Evolutionary conservation across 2,797 vertebrate species (phyloP).

Genomic region (Hoplostethus mediterraneus): DNA sequence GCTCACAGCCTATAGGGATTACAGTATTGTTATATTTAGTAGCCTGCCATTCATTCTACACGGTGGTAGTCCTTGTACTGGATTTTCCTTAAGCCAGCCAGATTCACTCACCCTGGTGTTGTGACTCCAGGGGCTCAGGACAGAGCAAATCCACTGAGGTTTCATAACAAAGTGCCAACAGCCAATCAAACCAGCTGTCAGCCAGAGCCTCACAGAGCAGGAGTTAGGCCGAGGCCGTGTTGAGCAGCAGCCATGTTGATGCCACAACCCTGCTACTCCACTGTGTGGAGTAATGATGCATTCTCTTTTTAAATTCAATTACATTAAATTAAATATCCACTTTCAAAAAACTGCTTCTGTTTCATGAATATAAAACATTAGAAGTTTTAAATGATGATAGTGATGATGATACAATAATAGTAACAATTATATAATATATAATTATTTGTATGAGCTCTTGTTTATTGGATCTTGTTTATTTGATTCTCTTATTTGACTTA

Average conservation of each 20-base stretch:
- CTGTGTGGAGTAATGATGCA: too few relatives aligned
- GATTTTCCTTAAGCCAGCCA: constrained; percentile 8
- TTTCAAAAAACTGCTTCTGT: too few relatives aligned
- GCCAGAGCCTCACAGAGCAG: not conserved
- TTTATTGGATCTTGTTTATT: too few relatives aligned
- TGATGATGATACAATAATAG: too few relatives aligned
- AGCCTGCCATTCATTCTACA: constrained; percentile 27
- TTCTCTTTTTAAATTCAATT: too few relatives aligned
- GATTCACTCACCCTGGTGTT: constrained; percentile 27
- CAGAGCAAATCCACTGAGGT: constrained; percentile 49
- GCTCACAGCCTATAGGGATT: constrained; percentile 28
- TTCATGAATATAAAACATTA: too few relatives aligned
- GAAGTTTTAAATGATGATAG: too few relatives aligned
- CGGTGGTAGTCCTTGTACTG: constrained; percentile 13
- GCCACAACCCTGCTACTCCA: not conserved
- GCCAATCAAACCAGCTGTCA: constrained; percentile 60
- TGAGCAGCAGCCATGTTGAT: constrained; percentile 19
- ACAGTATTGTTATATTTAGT: constrained; percentile 55
- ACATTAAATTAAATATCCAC: too few relatives aligned
- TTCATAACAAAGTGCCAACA: constrained; percentile 56
- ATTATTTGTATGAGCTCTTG: too few relatives aligned
- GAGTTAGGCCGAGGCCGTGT: too few relatives aligned
- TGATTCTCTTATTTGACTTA: too few relatives aligned
- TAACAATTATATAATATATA: too few relatives aligned
- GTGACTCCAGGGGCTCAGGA: constrained; percentile 57